Evolutionary conservation across 1,140 invertebrate genomes (phyloP), one percentile per base, ranked within the genome.

Genomic region (Potamilus streckersoni): DNA sequence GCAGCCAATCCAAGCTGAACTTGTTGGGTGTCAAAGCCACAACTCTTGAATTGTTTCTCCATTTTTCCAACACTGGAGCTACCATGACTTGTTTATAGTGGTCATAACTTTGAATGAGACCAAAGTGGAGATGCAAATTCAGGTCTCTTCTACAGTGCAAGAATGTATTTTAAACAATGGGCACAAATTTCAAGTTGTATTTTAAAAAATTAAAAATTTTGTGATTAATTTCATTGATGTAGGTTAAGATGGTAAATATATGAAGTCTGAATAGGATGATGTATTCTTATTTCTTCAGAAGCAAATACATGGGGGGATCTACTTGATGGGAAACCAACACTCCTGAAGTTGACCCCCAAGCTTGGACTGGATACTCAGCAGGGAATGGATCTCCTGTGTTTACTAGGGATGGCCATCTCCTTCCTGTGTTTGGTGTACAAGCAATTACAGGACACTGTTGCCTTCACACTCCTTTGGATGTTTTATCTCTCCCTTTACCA

Each of bases 401-500:
- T 95, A n/a, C 71, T 91, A 56, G 95, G 95, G 79, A 91, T 92
- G 31, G 71, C 93, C 49, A 82, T 95, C 17, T 93, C 94, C 23
- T 94, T 88, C 70, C 81, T 86, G 60, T 84, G 85, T 74, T 79
- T 89, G 57, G 78, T 89, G n/a, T 87, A 81, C 13, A 78, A 78
- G 59, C 71, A 64, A 19, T 80, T 82, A 55, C 73, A 88, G 57
- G 86, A 87, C 72, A 83, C 82, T 57, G 67, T 90, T 6, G 82
- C 84, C n/a, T 95, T 94, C 88, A 90, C 91, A 23, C 80, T 92
- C 55, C 88, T 95, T 17, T 96, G 94, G 94, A 89, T 92, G 27
- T 87, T 94, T 1, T 96, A 95, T 88, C 93, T 93, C 80, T 95
- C 94, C 2, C 80, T 95, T 2, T 94, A 93, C 80, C 93, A 95